Conservation (phyloP, 2,113 vertebrate genomes). For the Toxotes jaculatrix region DNA sequence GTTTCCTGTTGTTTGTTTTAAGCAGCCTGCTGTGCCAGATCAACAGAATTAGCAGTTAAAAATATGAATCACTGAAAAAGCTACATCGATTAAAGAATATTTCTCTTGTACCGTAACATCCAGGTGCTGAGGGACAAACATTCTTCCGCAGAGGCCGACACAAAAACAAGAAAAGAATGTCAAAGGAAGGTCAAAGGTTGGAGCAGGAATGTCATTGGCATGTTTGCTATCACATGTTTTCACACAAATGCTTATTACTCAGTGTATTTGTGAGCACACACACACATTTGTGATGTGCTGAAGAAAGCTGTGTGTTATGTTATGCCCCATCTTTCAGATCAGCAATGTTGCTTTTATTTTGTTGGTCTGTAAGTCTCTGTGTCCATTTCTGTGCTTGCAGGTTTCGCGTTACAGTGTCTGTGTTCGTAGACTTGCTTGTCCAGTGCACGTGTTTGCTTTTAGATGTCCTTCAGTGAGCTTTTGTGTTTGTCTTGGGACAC, state of each 20-base stretch:
- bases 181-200: slow-evolving; percentile 65
- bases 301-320: neutral
- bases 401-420: neutral
- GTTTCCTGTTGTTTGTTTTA: slow-evolving; percentile 33
- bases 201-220: slow-evolving; percentile 62
- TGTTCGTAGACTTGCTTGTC: neutral
- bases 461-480: neutral
- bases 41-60: neutral
- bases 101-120: slow-evolving; percentile 16
- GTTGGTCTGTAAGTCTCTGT: neutral
- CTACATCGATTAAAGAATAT: neutral
- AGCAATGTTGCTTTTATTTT: slow-evolving; percentile 38
- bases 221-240: slow-evolving; percentile 63
- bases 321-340: slow-evolving; percentile 9
- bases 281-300: neutral
- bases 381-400: neutral
- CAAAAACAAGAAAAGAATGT: slow-evolving; percentile 62
- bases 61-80: slow-evolving; percentile 3
- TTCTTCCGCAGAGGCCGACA: slow-evolving; percentile 42
- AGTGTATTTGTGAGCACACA: neutral
- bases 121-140: slow-evolving; percentile 1
- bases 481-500: neutral
- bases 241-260: slow-evolving; percentile 18
- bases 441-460: neutral
- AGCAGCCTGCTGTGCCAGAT: neutral